Conservation (phyloP, 2,888 invertebrate genomes). For the Xestia xanthographa region DNA sequence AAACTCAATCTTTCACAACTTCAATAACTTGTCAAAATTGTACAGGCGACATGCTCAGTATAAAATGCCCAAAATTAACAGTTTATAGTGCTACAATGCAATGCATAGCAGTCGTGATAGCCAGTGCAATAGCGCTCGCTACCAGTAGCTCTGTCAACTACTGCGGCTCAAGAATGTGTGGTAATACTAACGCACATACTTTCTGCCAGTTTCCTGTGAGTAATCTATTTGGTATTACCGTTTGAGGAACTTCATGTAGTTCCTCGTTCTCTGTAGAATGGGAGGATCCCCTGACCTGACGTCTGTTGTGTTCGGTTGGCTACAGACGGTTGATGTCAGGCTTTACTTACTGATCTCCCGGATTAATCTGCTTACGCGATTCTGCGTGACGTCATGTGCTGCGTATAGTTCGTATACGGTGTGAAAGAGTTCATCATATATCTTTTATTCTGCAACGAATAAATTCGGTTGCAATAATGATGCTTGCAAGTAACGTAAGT, state of each 20-base stretch:
- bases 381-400: not conserved
- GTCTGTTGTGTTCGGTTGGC: no score
- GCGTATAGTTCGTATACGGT: not conserved
- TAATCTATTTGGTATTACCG: constrained; percentile 28
- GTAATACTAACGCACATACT: constrained; percentile 78
- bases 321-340: not conserved
- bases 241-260: not conserved
- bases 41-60: constrained; percentile 56
- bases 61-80: constrained; percentile 72
- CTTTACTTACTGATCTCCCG: not conserved
- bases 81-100: constrained; percentile 72
- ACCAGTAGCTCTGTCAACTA: constrained; percentile 74
- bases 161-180: constrained; percentile 84
- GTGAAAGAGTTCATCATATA: not conserved
- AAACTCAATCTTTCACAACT: constrained; percentile 14
- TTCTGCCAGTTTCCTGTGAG: constrained; percentile 83
- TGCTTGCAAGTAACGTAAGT: no score
- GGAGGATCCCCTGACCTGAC: not conserved
- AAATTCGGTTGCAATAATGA: no score
- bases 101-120: constrained; percentile 59
- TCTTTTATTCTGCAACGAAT: no score
- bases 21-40: constrained; percentile 48
- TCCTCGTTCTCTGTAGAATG: not conserved
- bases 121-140: constrained; percentile 45
- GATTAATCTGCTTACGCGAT: not conserved